Percentiles rank a stretch among this genome's conserved stretches.
Conservation (phyloP, 2,888 invertebrate genomes). For the Drosophila mettleri region DNA sequence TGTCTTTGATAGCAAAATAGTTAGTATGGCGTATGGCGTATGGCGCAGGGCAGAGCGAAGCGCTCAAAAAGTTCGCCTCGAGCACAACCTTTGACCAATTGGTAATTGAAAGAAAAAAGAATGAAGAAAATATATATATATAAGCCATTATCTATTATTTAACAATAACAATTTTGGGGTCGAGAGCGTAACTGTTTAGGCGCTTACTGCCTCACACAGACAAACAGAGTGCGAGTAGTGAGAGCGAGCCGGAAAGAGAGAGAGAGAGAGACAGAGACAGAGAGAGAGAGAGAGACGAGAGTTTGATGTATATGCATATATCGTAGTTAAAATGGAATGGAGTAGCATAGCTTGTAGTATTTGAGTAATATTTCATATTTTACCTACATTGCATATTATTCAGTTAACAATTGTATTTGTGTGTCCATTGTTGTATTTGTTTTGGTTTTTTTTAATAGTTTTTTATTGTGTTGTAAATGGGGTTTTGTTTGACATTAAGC, state of each 20-base stretch:
- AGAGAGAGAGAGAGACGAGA: slow-evolving; percentile 5
- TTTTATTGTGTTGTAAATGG: slow-evolving; percentile 24
- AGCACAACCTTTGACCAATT: slow-evolving; percentile 31
- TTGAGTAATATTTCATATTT: slow-evolving; percentile 50
- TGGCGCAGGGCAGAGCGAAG: slow-evolving; percentile 37
- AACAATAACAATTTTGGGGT: slow-evolving; percentile 11
- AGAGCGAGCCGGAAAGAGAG: no score
- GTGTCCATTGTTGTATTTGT: slow-evolving; percentile 50
- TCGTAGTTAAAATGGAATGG: slow-evolving; percentile 31
- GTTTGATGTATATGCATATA: slow-evolving; percentile 24
- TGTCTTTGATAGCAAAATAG: slow-evolving; percentile 66
- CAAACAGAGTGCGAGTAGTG: no score
- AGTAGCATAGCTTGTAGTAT: slow-evolving; percentile 41
- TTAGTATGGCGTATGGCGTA: slow-evolving; percentile 29
- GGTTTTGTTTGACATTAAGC: slow-evolving; percentile 39
- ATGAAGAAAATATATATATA: neutral
- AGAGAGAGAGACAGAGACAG: neutral
- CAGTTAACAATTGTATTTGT: slow-evolving; percentile 36
- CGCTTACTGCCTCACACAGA: slow-evolving; percentile 28
- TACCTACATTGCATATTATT: slow-evolving; percentile 68
- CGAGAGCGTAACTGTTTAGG: slow-evolving; percentile 56
- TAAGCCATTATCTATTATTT: slow-evolving; percentile 11
- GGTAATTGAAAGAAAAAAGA: slow-evolving; percentile 5
- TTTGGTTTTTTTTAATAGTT: slow-evolving; percentile 24
- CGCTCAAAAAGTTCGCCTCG: slow-evolving; percentile 64